These are phyloP conservation scores for Myotis brandtii DNA, from an alignment of 2,113 vertebrate genomes.

Conservation along the genomic window DNA sequence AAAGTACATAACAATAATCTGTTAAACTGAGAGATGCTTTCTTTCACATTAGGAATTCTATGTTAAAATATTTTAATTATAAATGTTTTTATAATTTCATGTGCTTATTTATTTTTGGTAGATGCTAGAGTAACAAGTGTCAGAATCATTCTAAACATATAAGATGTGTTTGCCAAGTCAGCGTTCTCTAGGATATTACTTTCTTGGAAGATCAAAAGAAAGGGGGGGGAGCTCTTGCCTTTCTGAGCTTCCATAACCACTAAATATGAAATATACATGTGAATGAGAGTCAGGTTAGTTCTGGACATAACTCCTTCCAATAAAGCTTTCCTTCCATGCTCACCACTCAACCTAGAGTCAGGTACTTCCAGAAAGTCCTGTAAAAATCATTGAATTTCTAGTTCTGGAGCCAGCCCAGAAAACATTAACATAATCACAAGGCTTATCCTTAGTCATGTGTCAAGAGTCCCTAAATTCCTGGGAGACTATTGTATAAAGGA, in stretches of 20 bases:
- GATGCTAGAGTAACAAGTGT: neutral
- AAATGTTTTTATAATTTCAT: neutral
- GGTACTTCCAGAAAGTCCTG: neutral
- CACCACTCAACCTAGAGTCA: neutral
- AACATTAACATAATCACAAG: neutral
- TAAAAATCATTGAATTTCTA: neutral
- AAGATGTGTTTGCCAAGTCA: neutral
- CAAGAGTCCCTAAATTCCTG: neutral
- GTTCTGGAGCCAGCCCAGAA: accelerated
- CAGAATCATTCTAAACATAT: neutral
- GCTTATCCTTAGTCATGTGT: neutral
- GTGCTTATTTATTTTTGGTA: neutral
- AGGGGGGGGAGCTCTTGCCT: accelerated
- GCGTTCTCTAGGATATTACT: neutral
- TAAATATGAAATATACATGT: neutral
- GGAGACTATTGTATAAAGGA: neutral
- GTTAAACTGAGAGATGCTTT: neutral
- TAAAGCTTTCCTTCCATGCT: neutral
- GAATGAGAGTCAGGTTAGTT: neutral
- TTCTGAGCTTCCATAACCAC: neutral
- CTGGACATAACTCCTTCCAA: neutral
- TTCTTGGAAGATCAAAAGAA: neutral
- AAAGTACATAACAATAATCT: neutral
- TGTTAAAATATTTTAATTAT: neutral
- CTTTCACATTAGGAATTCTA: neutral